These are phyloP conservation scores for Gambusia yucatana DNA, from an alignment of 2,797 vertebrate genomes.

Conservation along the genomic window DNA sequence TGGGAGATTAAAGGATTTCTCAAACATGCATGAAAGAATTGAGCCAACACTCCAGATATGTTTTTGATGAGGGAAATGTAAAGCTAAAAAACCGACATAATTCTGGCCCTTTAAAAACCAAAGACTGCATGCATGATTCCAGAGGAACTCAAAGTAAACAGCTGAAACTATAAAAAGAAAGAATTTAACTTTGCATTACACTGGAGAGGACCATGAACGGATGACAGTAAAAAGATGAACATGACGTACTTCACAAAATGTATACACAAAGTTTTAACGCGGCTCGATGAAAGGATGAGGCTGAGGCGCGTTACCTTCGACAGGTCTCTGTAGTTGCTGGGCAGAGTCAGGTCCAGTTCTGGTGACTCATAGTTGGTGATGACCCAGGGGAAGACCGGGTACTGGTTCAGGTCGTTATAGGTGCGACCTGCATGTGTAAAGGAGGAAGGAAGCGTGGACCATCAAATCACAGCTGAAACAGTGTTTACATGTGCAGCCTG, in stretches of 20 bases:
- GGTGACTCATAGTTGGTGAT: slow-evolving; percentile 98
- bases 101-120: background rate
- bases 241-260: background rate
- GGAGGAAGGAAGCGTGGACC: background rate
- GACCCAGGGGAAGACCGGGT: slow-evolving; percentile 98
- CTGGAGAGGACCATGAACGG: background rate
- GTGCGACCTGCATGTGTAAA: slow-evolving; percentile 84
- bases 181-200: background rate
- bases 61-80: too few species aligned
- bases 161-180: background rate
- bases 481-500: too few species aligned
- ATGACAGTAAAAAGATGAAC: background rate
- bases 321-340: slow-evolving; percentile 98
- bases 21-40: too few species aligned
- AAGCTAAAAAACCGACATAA: too few species aligned
- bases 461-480: background rate
- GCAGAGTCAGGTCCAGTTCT: slow-evolving; percentile 96
- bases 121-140: background rate
- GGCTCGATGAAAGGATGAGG: background rate
- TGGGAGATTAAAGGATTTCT: too few species aligned
- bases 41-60: too few species aligned
- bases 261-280: too few species aligned
- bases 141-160: background rate
- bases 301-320: slow-evolving; percentile 88
- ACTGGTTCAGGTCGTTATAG: slow-evolving; percentile 97